These are phyloP conservation scores for Ophion ellenae DNA, from an alignment of 2,888 invertebrate genomes.

Conservation along the genomic window DNA sequence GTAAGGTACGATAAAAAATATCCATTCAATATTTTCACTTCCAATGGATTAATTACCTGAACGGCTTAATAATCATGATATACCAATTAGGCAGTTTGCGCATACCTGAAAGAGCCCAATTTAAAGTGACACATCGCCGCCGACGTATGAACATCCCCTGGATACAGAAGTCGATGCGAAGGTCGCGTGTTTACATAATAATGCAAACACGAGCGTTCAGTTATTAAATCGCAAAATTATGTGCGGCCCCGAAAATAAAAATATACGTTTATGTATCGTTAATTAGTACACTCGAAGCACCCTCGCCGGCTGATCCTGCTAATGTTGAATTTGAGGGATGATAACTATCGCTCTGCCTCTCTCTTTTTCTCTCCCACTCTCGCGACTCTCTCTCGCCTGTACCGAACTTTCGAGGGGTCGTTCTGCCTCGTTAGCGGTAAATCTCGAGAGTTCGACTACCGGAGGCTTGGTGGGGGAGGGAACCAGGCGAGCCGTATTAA, in stretches of 20 bases:
- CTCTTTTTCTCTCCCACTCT: not conserved
- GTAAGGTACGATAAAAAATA: not conserved
- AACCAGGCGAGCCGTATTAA: conserved; percentile 72
- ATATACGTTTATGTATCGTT: conserved; percentile 26
- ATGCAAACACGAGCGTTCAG: conserved; percentile 35
- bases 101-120: conserved; percentile 48
- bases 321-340: conserved; percentile 43
- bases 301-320: conserved; percentile 31
- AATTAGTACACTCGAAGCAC: conserved; percentile 39
- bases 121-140: conserved; percentile 25
- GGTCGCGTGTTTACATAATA: conserved; percentile 28
- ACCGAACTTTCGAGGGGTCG: conserved; percentile 46
- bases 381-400: not conserved
- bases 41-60: conserved; percentile 32
- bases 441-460: conserved; percentile 54
- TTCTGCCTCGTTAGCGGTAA: conserved; percentile 62
- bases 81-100: conserved; percentile 35
- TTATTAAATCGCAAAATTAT: conserved; percentile 42
- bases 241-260: not conserved
- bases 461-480: conserved; percentile 17
- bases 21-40: conserved; percentile 39
- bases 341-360: not conserved
- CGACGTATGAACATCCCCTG: conserved; percentile 19
- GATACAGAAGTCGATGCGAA: conserved; percentile 6
- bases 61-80: conserved; percentile 43